Evolutionary conservation across 2,113 vertebrate species (phyloP), one percentile per base, ranked within the genome.

Genomic region (Heloderma charlesbogerti): DNA sequence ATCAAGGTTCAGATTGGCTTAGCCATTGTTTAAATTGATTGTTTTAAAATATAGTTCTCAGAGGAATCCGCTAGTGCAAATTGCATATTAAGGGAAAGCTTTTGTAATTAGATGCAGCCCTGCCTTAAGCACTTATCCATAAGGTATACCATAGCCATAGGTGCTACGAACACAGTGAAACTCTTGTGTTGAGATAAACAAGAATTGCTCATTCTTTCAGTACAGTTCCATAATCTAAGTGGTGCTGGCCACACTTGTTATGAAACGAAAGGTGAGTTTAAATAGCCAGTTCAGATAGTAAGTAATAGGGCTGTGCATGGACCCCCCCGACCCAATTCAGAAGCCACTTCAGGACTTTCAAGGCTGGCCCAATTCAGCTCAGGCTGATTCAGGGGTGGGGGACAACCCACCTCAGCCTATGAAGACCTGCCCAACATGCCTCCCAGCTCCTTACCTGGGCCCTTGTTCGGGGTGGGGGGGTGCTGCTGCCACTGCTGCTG

Each of bases 31-130:
- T 93, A 88, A 75, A 88, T 34, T 84, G 86, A 66, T 66, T 67
- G 79, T 90, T 90, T 85, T 78, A 86, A 85, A 86, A 48, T 86
- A 90, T 69, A 66, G 34, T 88, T 88, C 86, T 91, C 86, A 57
- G n/a, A 93, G 94, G 79, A 82, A 51, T 94, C 88, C 78, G 83
- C 85, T 92, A 94, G 89, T 94, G 79, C 78, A 87, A 75, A n/a
- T 85, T 91, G 90, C 57, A 88, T 79, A 90, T 87, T 88, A 0
- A 0, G 63, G 27, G 2, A 88, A 92, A 10, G 9, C 66, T 94
- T 92, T 92, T 83, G n/a, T 77, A 92, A 90, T 84, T 92, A 91
- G 45, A 22, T 92, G 22, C 18, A 86, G 60, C 83, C n/a, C n/a
- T n/a, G n/a, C 91, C 84, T 74, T 92, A 91, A 90, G 88, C 92